Evolutionary conservation across 2,797 vertebrate species (phyloP), one percentile per base, ranked within the genome.

Genomic region (Hipposideros larvatus): DNA sequence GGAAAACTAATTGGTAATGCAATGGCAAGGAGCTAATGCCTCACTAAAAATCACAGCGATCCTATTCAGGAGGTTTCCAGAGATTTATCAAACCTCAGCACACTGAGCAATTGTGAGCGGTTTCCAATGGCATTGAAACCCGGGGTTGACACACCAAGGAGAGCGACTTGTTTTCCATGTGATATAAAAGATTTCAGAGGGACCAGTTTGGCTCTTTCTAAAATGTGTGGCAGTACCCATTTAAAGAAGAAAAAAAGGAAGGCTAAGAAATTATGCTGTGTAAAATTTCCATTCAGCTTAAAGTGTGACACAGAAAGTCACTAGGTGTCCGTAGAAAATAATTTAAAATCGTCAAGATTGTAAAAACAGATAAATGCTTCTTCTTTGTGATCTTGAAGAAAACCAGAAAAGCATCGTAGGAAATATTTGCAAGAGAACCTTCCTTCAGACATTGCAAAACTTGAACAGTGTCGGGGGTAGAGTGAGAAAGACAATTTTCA

Each of bases 1-100:
- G 98, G 98, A 99, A 99, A 99, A 98, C 99, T 99, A 99, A 99
- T 99, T 99, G 99, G 99, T 98, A 98, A 99, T 99, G 99, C 99
- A 99, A 98, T 98, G 99, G 99, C 99, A 99, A 98, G 98, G 98
- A 99, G 99, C 99, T 99, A 99, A 99, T 99, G 99, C 99, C 99
- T 99, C 98, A 98, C 98, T 99, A 99, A 99, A 97, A 99, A 99
- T 98, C 99, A 99, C 98, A 99, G 99, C 98, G 98, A 98, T 98
- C 98, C 99, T 98, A 99, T 99, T 99, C 99, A 99, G 98, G 98
- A 98, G 97, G 98, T 98, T 99, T 99, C 98, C 99, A 99, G 99
- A 98, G 99, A 99, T 99, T 99, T 99, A 99, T 99, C 98, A 98
- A 96, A 98, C 98, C 98, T 98, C 98, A 97, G 98, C 97, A 98